phyloP scores from a whole-genome alignment of 2,113 vertebrate species.

The Otis tarda region DNA sequence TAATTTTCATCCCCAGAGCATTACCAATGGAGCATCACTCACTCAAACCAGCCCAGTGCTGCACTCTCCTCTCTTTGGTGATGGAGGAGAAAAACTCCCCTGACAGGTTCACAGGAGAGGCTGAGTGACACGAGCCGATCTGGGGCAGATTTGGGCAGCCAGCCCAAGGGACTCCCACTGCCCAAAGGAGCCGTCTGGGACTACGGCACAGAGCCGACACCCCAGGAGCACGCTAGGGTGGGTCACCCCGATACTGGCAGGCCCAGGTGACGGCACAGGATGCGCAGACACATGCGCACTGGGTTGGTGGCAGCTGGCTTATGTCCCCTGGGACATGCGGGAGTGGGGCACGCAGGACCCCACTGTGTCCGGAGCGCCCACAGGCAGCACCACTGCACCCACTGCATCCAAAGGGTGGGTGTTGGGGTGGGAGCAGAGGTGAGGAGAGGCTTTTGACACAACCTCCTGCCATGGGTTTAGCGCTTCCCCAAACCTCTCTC shows the following conservation, averaged over 20 bases:
- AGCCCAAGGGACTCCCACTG: background rate
- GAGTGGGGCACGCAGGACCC: background rate
- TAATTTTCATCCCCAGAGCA: background rate
- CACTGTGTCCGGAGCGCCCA: background rate
- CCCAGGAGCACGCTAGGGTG: accelerated
- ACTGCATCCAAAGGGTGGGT: background rate
- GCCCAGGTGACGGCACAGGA: background rate
- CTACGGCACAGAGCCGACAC: background rate
- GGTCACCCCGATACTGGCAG: background rate
- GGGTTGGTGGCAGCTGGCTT: background rate
- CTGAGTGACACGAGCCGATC: background rate
- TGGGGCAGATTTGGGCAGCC: background rate
- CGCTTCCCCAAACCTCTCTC: background rate
- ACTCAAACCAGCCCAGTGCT: background rate
- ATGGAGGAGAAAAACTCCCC: background rate
- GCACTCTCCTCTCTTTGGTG: background rate
- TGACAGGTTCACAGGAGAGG: background rate
- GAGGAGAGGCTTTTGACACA: background rate
- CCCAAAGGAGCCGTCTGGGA: background rate
- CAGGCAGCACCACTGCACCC: background rate
- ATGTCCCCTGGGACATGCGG: background rate
- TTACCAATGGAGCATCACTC: background rate
- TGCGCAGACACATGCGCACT: accelerated
- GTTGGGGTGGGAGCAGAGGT: background rate
- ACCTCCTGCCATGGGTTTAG: background rate